A percentile compares a stretch with the other conserved stretches of the same genome.
These are phyloP conservation scores for Drosophila villosipedis DNA, from an alignment of 2,888 invertebrate genomes.

Conservation along the genomic window DNA sequence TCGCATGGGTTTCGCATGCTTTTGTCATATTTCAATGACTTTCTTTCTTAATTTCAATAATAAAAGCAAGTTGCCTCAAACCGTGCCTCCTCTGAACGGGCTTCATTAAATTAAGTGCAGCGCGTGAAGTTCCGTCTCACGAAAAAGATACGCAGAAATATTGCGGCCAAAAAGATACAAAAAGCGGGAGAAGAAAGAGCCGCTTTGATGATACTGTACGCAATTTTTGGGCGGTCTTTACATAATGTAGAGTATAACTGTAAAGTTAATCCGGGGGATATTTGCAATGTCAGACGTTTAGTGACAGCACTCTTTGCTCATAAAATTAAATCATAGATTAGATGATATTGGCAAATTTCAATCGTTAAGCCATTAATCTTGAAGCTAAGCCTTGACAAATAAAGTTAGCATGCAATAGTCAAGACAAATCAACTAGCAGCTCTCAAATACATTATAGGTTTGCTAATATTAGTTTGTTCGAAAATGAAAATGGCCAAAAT, in stretches of 20 bases:
- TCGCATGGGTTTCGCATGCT: slow-evolving; percentile 70
- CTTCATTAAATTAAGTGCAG: slow-evolving; percentile 71
- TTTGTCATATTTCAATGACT: slow-evolving; percentile 61
- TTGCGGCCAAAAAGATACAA: slow-evolving; percentile 8
- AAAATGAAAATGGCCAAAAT: neutral
- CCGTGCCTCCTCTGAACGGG: neutral
- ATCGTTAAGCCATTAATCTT: too few species aligned
- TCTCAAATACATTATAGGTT: too few species aligned
- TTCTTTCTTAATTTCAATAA: slow-evolving; percentile 73
- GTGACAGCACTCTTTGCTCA: neutral
- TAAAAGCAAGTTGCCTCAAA: slow-evolving; percentile 41
- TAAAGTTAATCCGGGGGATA: neutral
- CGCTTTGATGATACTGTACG: slow-evolving; percentile 41
- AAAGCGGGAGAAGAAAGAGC: slow-evolving; percentile 4
- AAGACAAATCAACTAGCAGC: neutral
- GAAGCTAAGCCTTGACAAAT: neutral
- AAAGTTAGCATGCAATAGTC: too few species aligned
- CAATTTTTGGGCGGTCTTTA: slow-evolving; percentile 13
- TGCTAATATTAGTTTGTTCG: neutral
- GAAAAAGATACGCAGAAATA: slow-evolving; percentile 40
- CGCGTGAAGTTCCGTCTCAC: slow-evolving; percentile 58
- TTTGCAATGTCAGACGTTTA: neutral
- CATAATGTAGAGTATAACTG: slow-evolving; percentile 3
- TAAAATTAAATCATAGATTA: neutral
- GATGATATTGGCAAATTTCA: neutral